phyloP scores from a whole-genome alignment of 2,888 invertebrate genomes.

The Pseudoips prasinana region DNA sequence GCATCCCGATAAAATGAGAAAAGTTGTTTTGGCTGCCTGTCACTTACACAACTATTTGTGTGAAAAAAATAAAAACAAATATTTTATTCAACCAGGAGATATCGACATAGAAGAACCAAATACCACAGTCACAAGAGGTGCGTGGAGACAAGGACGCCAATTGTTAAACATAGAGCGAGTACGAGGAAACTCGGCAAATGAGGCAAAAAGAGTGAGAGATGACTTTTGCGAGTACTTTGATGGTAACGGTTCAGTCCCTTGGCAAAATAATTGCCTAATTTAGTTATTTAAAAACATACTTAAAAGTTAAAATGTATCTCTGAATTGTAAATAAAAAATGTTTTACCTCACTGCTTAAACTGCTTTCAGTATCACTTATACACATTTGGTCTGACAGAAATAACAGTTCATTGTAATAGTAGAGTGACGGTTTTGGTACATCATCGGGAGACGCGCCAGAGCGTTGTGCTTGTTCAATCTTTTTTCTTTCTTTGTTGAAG shows the following conservation, averaged over 20 bases:
- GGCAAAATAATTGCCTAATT: conserved; percentile 15
- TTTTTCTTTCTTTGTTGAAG: too few relatives aligned
- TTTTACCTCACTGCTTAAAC: conserved; percentile 20
- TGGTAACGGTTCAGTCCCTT: conserved; percentile 12
- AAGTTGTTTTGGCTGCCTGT: conserved; percentile 8
- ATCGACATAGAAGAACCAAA: conserved; percentile 13
- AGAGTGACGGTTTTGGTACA: conserved; percentile 12
- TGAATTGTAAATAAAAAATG: conserved; percentile 16
- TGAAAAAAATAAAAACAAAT: conserved; percentile 13
- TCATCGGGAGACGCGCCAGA: conserved; percentile 8
- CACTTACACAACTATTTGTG: conserved; percentile 13
- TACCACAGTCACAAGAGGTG: conserved; percentile 13
- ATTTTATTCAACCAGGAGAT: conserved; percentile 14
- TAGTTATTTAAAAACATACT: conserved; percentile 9
- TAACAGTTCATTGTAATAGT: conserved; percentile 15
- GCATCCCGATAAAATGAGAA: conserved; percentile 5
- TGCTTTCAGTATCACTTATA: conserved; percentile 22
- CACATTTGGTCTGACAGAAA: conserved; percentile 21
- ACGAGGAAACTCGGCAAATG: conserved; percentile 18
- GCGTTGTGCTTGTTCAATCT: conserved; percentile 14
- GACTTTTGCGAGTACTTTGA: conserved; percentile 19
- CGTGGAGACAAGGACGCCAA: conserved; percentile 13
- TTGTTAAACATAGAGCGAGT: conserved; percentile 16
- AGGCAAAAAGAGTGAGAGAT: conserved; percentile 20
- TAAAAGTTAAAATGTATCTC: conserved; percentile 10